Base-by-base conservation (phyloP, 2,888 invertebrate genomes). In the Drosophila borealis region DNA sequence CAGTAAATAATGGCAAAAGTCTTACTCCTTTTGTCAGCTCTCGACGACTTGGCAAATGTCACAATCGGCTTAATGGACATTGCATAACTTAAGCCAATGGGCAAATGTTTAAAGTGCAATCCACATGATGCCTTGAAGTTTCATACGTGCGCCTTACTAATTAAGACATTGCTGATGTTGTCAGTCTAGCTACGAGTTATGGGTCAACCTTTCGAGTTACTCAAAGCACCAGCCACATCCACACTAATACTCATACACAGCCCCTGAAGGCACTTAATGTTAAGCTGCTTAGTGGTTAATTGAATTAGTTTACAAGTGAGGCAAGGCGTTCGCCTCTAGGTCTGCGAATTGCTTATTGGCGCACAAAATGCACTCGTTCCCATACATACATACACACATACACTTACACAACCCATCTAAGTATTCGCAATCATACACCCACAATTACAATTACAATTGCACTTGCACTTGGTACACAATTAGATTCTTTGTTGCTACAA, bases 271-370 rank as follows among this genome's bases (percentile, higher is more conserved):
- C 68, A 80, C 72, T 68, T 68, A 64, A 79, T 81, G 82, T 67
- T 88, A 85, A 89, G 88, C 89, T 53, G 88, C 83, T 85, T 85
- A 89, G 72, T 80, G 71, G 88, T 75, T 85, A 85, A 85, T 85
- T 85, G 75, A 85, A 89, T 85, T 85, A 85, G 85, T 85, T 89
- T 89, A 68, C 84, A 87, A 89, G 79, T 68, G 72, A 78, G 75
- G 85, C 86, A 76, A 53, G 67, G 61, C 64, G 60, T 66, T 68
- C 46, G 71, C 69, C 64, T 77, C 57, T 60, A 60, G 60, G 54
- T 59, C 67, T 64, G 48, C 57, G 62, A 55, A 70, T 75, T 78
- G 64, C 74, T 78, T 74, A 88, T 76, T 79, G 73, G 70, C 67
- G 70, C 81, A 74, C 76, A 76, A 67, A 73, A 61, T 82, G 64